phyloP scores from a whole-genome alignment of 2,113 vertebrate genomes.

The Nyctereutes procyonoides region DNA sequence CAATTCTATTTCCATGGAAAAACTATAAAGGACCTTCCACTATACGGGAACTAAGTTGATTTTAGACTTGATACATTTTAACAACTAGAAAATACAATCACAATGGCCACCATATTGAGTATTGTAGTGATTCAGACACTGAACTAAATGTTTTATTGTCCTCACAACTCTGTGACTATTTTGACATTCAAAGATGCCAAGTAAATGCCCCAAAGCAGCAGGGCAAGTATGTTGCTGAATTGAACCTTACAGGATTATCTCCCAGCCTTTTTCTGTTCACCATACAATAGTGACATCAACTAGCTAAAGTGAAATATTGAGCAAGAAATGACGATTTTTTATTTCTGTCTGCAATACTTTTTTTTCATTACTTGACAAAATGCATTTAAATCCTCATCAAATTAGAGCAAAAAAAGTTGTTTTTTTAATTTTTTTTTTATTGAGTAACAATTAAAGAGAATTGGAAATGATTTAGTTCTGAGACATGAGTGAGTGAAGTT shows the following conservation, averaged over 20 bases:
- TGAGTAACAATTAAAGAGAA: not conserved
- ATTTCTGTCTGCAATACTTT: not conserved
- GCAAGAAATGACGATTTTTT: not conserved
- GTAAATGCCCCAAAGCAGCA: not conserved
- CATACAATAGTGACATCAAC: not conserved
- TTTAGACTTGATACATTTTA: not conserved
- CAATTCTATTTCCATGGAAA: not conserved
- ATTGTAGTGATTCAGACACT: not conserved
- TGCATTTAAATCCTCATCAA: constrained; percentile 9
- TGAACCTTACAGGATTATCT: not conserved
- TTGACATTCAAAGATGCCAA: not conserved
- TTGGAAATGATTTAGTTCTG: not conserved
- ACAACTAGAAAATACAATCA: not conserved
- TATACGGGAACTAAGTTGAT: not conserved
- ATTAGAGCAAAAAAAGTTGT: not conserved
- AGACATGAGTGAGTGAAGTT: not conserved
- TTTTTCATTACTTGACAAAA: not conserved
- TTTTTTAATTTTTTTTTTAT: not conserved
- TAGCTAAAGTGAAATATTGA: not conserved
- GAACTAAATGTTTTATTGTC: not conserved
- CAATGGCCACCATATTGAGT: not conserved
- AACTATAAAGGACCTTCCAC: not conserved
- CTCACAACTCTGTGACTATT: not conserved
- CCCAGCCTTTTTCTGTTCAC: not conserved
- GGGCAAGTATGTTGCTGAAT: not conserved